Conservation (phyloP, 2,797 vertebrate genomes). For the Pseudopleuronectes americanus region DNA sequence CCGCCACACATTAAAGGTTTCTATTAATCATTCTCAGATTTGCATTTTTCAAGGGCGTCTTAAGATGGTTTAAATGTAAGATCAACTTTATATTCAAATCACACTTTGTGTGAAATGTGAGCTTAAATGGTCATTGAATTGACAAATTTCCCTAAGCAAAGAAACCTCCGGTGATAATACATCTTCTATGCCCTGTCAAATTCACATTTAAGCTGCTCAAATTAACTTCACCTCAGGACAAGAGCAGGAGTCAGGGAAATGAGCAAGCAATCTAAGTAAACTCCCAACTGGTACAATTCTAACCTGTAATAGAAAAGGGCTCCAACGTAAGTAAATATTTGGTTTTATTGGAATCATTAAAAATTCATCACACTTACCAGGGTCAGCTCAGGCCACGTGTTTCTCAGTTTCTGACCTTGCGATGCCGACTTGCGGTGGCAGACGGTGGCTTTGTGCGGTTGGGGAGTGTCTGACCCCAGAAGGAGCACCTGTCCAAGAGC, state of each 20-base stretch:
- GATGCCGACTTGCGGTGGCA: constrained; percentile 54
- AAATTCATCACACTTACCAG: constrained; percentile 52
- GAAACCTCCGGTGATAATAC: constrained; percentile 70
- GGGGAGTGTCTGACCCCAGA: constrained; percentile 66
- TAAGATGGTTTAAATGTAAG: constrained; percentile 51
- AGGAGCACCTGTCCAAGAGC: constrained; percentile 69
- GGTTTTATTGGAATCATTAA: constrained; percentile 43
- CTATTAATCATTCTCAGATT: constrained; percentile 72
- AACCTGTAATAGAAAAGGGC: constrained; percentile 21
- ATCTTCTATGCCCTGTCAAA: constrained; percentile 75
- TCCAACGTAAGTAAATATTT: constrained; percentile 52
- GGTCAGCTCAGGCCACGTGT: constrained; percentile 57
- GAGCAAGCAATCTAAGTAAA: constrained; percentile 42
- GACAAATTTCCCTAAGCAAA: constrained; percentile 70
- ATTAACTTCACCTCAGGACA: constrained; percentile 64
- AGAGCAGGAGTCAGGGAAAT: constrained; percentile 47
- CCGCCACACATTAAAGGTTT: constrained; percentile 63
- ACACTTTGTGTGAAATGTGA: constrained; percentile 64
- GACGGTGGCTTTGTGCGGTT: constrained; percentile 67
- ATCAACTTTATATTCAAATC: constrained; percentile 75
- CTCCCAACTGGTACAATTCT: constrained; percentile 24
- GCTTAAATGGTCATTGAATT: constrained; percentile 68
- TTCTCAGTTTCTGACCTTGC: constrained; percentile 36
- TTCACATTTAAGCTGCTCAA: constrained; percentile 67
- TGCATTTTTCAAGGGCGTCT: constrained; percentile 66